Evolutionary conservation across 2,888 invertebrate genomes (phyloP), one percentile per base, ranked within the genome.

Genomic region (Cetonia aurata): DNA sequence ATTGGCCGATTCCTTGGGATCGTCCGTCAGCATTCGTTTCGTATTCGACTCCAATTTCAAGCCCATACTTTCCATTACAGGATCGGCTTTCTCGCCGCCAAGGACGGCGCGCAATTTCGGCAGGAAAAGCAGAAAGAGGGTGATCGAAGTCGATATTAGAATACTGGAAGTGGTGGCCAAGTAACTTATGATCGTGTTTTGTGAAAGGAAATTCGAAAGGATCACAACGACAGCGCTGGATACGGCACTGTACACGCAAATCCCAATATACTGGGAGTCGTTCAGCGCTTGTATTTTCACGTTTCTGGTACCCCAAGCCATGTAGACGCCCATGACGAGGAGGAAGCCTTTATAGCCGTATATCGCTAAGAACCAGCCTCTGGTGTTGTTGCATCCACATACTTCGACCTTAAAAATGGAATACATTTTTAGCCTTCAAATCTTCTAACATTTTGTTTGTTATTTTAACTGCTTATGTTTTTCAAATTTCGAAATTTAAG

Each of bases 231-330:
- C 92, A 8, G 93, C 91, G 76, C 94, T 94, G 74, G 96, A 93
- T 60, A 96, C 95, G 0, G 96, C 96, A 62, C 92, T 95, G 81
- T 97, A 96, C 0, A 96, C 96, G 77, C 95, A 96, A 83, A 96
- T 92, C 10, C 95, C 96, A 76, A 97, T 96, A 84, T 96, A 96
- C 81, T 96, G 94, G 4, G 96, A 96, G 85, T 97, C 96, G 85
- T 96, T 96, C 31, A 97, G 86, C 0, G 94, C 95, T 12, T 95
- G 93, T 77, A 96, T 95, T 86, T 96, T 96, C 25, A 97, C 95
- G 83, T 94, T 92, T 65, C 95, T 89, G 9, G 96, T 97, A 86
- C 96, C 96, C 96, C 96, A 96, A 0, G 96, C 96, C 96, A 96
- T 96, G 86, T 96, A 96, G 3, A 96, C 93, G 0, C 96, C 96